Conservation (phyloP, 2,797 vertebrate genomes). For the Syngnathus acus region DNA sequence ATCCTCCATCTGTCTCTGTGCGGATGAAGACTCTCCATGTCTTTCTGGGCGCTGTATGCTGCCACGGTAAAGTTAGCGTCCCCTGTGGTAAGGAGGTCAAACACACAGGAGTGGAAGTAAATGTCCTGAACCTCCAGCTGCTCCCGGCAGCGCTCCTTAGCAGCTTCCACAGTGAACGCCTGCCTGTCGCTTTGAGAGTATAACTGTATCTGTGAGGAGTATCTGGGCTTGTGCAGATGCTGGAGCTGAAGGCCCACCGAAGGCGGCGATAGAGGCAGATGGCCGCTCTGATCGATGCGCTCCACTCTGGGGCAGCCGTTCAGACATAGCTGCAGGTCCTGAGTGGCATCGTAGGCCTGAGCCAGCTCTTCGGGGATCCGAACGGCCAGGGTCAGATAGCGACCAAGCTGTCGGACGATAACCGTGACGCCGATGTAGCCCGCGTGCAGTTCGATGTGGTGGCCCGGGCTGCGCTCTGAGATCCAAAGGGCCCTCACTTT, state of each 20-base stretch:
- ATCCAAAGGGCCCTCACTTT: slow-evolving; percentile 81
- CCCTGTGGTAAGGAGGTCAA: slow-evolving; percentile 93
- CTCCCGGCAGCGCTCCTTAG: slow-evolving; percentile 80
- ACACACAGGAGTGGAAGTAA: slow-evolving; percentile 93
- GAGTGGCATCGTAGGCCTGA: slow-evolving; percentile 83
- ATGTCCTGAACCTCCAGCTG: slow-evolving; percentile 88
- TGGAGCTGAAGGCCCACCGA: slow-evolving; percentile 64
- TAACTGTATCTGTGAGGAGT: slow-evolving; percentile 47
- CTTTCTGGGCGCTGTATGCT: slow-evolving; percentile 85
- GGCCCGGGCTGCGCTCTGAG: slow-evolving; percentile 79
- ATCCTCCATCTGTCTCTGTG: slow-evolving; percentile 86
- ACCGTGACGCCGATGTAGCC: slow-evolving; percentile 90
- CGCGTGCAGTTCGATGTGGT: slow-evolving; percentile 84
- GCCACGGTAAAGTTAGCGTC: slow-evolving; percentile 90
- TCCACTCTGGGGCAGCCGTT: slow-evolving; percentile 86
- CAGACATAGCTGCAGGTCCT: slow-evolving; percentile 93
- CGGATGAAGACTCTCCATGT: slow-evolving; percentile 87
- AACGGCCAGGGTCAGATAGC: slow-evolving; percentile 86
- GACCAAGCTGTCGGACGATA: slow-evolving; percentile 86
- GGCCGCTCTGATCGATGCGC: slow-evolving; percentile 80
- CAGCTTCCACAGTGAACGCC: slow-evolving; percentile 77
- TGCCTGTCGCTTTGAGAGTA: slow-evolving; percentile 36
- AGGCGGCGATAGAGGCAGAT: slow-evolving; percentile 68
- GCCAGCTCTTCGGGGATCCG: slow-evolving; percentile 86
- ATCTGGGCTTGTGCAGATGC: slow-evolving; percentile 45